Base-by-base conservation (phyloP, 2,797 vertebrate species). In the Pelochelys cantorii region DNA sequence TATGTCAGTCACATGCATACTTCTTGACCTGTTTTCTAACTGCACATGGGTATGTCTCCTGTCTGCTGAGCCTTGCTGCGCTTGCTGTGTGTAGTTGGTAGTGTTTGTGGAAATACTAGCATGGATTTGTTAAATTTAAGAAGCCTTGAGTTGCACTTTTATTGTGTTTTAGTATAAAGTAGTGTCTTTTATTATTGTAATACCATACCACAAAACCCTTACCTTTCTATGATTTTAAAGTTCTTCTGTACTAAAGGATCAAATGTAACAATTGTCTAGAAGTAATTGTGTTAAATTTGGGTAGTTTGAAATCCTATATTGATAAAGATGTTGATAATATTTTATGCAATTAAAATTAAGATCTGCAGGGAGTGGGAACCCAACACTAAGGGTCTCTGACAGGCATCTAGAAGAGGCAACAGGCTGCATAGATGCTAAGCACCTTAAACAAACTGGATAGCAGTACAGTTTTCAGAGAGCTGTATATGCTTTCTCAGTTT, bases 21-120 rank as follows among this genome's bases (percentile, higher is more conserved):
- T 95, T 97, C 75, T 20, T 82, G 90, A 95, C 92, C 88, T 92
- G 71, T 96, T 96, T 97, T 97, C 98, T 98, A 98, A 98, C 97
- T 90, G 90, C 89, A 89, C 86, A 87, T 86, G 86, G 90, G 80
- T 96, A 96, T 11, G 88, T 97, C 97, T 98, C 98, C 98, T 98
- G 98, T 98, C 98, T 98, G 98, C 98, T 98, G 97, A 98, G 98
- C 97, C 98, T 98, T 98, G 94, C 97, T 97, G 89, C 94, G 55
- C 95, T 96, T 96, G 85, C 88, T 88, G 0, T 90, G 81, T 92
- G 87, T 90, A 95, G 85, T 92, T 89, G 96, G 84, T 96, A 90
- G 81, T 87, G 90, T 96, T 97, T 92, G 86, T 97, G 93, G 93
- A 83, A 97, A 95, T 95, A 91, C 12, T 84, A 59, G 27, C 71